Evolutionary conservation across 2,888 invertebrate genomes (phyloP), one percentile per base, ranked within the genome.

Genomic region (Pollenia labialis): DNA sequence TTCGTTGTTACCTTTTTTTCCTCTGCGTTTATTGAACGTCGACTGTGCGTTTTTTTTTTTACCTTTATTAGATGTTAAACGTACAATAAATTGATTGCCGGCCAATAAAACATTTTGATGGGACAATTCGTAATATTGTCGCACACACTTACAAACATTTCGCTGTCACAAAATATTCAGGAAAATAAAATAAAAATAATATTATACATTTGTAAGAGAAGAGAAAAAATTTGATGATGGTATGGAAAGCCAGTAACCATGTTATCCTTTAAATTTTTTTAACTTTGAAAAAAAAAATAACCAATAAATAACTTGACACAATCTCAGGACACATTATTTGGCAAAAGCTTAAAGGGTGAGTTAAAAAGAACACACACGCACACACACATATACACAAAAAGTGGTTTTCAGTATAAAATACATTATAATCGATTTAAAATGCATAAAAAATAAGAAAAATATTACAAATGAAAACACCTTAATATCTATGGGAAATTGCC

Each of bases 231-330:
- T 3, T 23, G 32, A 16, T 4, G 2, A 9, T 11, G 16, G 44
- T 0, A 1, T 6, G 18, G 7, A 56, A 71, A 71, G 50, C 69
- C 32, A 58, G 50, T 72, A 66, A 80, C 83, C 79, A 58, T 85
- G 76, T 84, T 87, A 85, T 87, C 76, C 85, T 85, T 86, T 79
- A 77, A 77, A 80, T 86, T 83, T 86, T 80, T 83, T 52, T 68
- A 23, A 87, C 85, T 84, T 68, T 42, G 69, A 48, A 68, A 72
- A 74, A 64, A 79, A 75, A 32, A 32, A 32, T 6, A 6, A 71
- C 79, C 88, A 85, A 91, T 91, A 91, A 91, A 91, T 91, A 91
- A 91, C 90, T 89, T 90, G 91, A 90, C 91, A 91, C 91, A 91
- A 91, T 91, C 92, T 90, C 83, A 90, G 88, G 87, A 91, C 88